Evolutionary conservation across 2,797 vertebrate species (phyloP).

Genomic region (Ara ararauna): DNA sequence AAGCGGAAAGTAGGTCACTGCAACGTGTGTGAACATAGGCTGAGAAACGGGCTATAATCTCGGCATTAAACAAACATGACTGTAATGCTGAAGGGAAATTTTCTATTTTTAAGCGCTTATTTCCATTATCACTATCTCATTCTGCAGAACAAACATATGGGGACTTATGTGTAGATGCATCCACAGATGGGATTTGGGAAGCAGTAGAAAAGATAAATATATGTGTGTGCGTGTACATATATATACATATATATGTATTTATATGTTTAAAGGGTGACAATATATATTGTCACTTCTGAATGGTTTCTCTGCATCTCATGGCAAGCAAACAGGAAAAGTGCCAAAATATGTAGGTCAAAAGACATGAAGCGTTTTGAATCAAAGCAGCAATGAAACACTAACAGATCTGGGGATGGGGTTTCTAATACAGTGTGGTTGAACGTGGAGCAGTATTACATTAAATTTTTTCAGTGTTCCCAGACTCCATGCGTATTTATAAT

Average conservation of each 20-base stretch:
- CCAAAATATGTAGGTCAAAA: not conserved
- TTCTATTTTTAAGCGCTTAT: conserved; percentile 48
- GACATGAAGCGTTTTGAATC: not conserved
- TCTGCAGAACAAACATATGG: not conserved
- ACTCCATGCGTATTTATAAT: rapidly evolving
- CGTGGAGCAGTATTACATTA: rapidly evolving
- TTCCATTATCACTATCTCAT: not conserved
- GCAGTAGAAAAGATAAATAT: rapidly evolving
- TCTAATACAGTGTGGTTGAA: rapidly evolving
- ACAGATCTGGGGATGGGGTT: not conserved
- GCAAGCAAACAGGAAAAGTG: not conserved
- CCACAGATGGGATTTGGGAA: not conserved
- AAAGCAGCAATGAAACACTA: not conserved
- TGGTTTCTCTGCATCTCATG: not conserved
- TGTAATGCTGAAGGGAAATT: not conserved
- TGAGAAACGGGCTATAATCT: conserved; percentile 5
- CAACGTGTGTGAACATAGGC: not conserved
- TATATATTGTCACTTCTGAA: not conserved
- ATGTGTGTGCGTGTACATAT: rapidly evolving
- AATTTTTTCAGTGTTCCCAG: not conserved
- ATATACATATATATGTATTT: rapidly evolving
- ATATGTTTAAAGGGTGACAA: not conserved
- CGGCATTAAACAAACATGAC: conserved; percentile 28
- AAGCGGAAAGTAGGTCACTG: conserved; percentile 68
- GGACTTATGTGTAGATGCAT: not conserved